Percentiles rank a stretch among this genome's conserved stretches.
Evolutionary conservation across 2,113 vertebrate genomes (phyloP).

Genomic region (Pipra filicauda): DNA sequence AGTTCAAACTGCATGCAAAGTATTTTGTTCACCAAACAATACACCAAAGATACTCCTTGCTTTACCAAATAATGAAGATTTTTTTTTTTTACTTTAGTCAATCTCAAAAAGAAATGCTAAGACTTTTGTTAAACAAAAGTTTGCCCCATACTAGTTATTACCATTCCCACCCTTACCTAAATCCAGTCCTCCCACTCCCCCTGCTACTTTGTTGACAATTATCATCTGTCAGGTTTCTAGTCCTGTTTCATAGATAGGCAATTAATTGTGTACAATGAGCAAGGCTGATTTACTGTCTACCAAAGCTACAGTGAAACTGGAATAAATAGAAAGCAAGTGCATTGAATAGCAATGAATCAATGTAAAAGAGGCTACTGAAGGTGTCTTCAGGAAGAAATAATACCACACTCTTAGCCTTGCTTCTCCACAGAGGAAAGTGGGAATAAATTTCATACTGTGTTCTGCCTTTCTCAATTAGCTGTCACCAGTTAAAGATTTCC

Average conservation of each 20-base stretch:
- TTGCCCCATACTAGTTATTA: not conserved
- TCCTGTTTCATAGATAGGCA: not conserved
- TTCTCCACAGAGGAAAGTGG: not conserved
- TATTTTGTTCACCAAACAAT: not conserved
- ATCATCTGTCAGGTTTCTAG: constrained; percentile 4
- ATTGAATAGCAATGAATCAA: constrained; percentile 50
- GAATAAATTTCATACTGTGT: constrained; percentile 30
- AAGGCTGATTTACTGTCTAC: constrained; percentile 39
- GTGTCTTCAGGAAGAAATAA: constrained; percentile 36
- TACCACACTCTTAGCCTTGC: not conserved
- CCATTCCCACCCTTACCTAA: not conserved
- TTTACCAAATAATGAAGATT: not conserved
- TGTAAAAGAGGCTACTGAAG: constrained; percentile 20
- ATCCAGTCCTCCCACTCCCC: not conserved
- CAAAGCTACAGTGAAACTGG: constrained; percentile 20
- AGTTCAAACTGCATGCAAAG: not conserved
- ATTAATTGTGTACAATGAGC: not conserved
- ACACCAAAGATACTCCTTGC: not conserved
- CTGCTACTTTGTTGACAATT: not conserved
- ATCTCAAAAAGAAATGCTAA: not conserved
- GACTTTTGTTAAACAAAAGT: not conserved
- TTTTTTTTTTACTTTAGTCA: not conserved
- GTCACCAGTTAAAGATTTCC: constrained; percentile 46
- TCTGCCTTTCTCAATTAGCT: constrained; percentile 40
- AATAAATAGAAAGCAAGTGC: constrained; percentile 20